Conservation (phyloP, 2,113 vertebrate species). For the Dunckerocampus dactyliophorus region DNA sequence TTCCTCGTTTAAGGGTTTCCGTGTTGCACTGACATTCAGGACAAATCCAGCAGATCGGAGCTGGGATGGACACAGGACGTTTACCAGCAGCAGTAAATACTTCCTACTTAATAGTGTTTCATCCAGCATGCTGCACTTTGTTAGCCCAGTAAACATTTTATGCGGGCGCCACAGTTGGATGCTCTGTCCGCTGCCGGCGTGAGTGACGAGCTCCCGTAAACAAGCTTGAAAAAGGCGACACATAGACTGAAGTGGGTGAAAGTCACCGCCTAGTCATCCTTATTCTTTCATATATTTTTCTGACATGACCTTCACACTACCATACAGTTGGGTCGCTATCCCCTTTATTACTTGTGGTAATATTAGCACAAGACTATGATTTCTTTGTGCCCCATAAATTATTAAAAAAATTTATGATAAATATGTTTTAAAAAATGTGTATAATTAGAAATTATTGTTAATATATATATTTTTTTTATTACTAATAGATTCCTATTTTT, state of each 20-base stretch:
- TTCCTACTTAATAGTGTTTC: slow-evolving; percentile 21
- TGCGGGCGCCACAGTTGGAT: slow-evolving; percentile 57
- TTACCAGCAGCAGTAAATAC: slow-evolving; percentile 62
- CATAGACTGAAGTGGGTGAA: slow-evolving; percentile 52
- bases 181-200: slow-evolving; percentile 54
- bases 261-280: background rate
- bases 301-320: background rate
- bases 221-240: slow-evolving; percentile 63
- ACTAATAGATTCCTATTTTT: no score
- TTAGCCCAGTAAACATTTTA: slow-evolving; percentile 73
- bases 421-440: no score
- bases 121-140: slow-evolving; percentile 56
- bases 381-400: background rate
- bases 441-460: no score
- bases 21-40: background rate
- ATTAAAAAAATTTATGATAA: no score
- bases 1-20: no score
- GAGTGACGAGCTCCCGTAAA: slow-evolving; percentile 67
- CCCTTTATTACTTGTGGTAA: background rate
- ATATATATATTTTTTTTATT: no score
- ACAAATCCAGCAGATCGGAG: slow-evolving; percentile 35
- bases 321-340: no score
- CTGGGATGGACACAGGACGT: slow-evolving; percentile 53
- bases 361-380: background rate
- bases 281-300: background rate